phyloP scores from a whole-genome alignment of 1,140 invertebrate species.

The Scaptomyza hsui region DNA sequence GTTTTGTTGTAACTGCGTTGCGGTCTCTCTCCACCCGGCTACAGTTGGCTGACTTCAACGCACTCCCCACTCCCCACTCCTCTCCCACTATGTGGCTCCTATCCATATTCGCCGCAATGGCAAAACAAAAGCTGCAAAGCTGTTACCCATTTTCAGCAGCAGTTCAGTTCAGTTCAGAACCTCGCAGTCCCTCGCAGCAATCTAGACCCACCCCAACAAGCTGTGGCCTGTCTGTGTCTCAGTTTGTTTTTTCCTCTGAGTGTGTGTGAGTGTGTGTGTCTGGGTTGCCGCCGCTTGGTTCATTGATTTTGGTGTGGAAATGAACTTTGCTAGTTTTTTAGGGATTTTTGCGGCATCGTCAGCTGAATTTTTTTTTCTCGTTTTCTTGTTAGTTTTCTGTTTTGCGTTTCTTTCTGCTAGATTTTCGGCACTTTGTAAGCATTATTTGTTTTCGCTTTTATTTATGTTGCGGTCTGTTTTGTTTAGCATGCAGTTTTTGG shows the following conservation, averaged over 20 bases:
- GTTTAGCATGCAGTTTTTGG: constrained; percentile 67
- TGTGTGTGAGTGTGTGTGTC: constrained; percentile 40
- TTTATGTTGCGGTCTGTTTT: constrained; percentile 69
- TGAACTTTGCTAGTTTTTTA: constrained; percentile 71
- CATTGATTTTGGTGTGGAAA: constrained; percentile 81
- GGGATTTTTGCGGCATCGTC: constrained; percentile 23
- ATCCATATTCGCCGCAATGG: constrained; percentile 37
- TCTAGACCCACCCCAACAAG: constrained; percentile 65
- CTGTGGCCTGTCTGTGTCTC: constrained; percentile 58
- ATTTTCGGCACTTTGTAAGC: constrained; percentile 76
- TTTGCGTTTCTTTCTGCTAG: constrained; percentile 39
- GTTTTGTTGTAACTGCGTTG: constrained; percentile 66
- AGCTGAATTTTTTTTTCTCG: constrained; percentile 14
- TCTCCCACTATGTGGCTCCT: neutral
- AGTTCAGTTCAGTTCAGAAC: no score
- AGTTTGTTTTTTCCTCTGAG: constrained; percentile 12
- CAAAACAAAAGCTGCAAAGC: constrained; percentile 80
- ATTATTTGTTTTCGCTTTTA: constrained; percentile 78
- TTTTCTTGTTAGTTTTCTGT: constrained; percentile 8
- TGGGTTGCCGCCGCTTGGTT: constrained; percentile 61
- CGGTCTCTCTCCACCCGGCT: constrained; percentile 34
- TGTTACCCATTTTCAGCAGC: constrained; percentile 43
- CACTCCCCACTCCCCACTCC: neutral
- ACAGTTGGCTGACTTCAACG: constrained; percentile 43
- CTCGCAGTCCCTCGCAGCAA: neutral